Base-by-base conservation (phyloP, 2,797 vertebrate genomes). In the Paguma larvata region DNA sequence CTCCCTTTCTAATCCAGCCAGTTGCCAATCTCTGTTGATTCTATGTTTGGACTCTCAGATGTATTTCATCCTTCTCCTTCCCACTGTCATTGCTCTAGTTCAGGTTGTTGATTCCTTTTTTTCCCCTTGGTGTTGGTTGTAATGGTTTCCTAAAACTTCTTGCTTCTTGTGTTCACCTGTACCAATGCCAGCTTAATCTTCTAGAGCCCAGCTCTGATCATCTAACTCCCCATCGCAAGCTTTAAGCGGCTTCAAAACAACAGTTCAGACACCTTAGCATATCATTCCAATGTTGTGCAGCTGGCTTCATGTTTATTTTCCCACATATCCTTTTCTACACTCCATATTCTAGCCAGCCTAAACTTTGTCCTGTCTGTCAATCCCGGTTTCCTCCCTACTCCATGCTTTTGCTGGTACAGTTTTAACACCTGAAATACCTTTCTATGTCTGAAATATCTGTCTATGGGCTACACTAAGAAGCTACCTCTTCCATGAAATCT, bases 401-500 rank as follows among this genome's bases (percentile, higher is more conserved):
- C 7, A 6, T 80, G 72, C 0, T 14, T 95, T 92, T 90, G 53
- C 48, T 90, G 11, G 44, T 63, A 63, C 12, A 44, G 18, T 73
- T 68, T 78, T 79, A 85, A 88, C 41, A 38, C 18, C n/a, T 85
- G 46, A 91, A 82, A 94, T 95, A 46, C n/a, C 27, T 92, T 80
- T 53, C 48, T 77, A 62, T 79, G 14, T 77, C 65, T 85, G 14
- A 10, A 68, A 27, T 15, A 32, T 78, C 83, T 91, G 38, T 86
- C 32, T 73, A 79, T 15, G 53, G n/a, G 6, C 14, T 84, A 38
- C 44, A 9, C 19, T 56, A 89, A 85, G 68, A 93, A 92, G 41
- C 30, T 72, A 72, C 11, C 51, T 95, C n/a, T 91, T 65, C 30
- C 18, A 75, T 65, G 23, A 86, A 89, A 27, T 63, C 75, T 75